Base-by-base conservation (phyloP, 2,888 invertebrate genomes). In the Drosophila anomalata region DNA sequence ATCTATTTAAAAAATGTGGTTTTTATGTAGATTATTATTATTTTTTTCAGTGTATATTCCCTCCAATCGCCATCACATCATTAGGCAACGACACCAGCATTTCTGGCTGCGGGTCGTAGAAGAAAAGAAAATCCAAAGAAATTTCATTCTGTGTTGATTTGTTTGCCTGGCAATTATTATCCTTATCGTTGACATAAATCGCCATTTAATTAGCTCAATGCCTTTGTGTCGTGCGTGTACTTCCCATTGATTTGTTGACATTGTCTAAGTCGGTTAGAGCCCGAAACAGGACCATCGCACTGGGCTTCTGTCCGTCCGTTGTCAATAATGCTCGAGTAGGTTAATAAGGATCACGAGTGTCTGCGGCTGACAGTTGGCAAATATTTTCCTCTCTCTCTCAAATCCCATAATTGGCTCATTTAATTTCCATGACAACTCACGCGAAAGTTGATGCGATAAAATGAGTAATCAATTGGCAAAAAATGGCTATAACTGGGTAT, bases 161-260 rank as follows among this genome's bases (percentile, higher is more conserved):
- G 76, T 72, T 82, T 75, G 88, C 61, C 73, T 55, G 71, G 69
- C 81, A 88, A 88, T 87, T 89, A 89, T 89, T 86, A 84, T 86
- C 76, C 75, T 87, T 89, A 87, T 90, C 86, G 77, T 54, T 83
- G 89, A 89, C 89, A 86, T 79, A 86, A 86, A 90, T 88, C 83
- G 75, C 75, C 78, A 89, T 85, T 87, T 89, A 89, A 89, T 89
- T 87, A 90, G 89, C 71, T 79, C 72, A 68, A 56, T 79, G 84
- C 79, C 75, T 77, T 78, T 72, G 59, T 69, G 73, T 71, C 74
- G 70, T 80, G 71, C 65, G 68, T 76, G 74, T 63, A 71, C 70
- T 78, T 68, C 68, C 60, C 77, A 86, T 86, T 88, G 89, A 90
- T 84, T 88, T 87, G 78, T 79, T 88, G 86, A 79, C 86, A 84